Base-by-base conservation (phyloP, 2,113 vertebrate genomes). In the Trinectes maculatus region DNA sequence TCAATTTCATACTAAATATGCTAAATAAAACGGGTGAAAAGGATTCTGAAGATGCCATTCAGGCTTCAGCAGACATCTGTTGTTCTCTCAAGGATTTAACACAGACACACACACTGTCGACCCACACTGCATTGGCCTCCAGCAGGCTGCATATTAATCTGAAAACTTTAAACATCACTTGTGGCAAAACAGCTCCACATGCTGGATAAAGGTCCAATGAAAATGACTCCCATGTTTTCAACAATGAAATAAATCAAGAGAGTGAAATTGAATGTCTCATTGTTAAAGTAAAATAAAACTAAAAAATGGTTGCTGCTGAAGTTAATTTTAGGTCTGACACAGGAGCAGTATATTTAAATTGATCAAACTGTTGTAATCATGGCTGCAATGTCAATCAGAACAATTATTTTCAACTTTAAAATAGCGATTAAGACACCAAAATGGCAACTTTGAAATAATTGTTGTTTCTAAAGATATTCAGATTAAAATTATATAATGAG, bases 141-240 rank as follows among this genome's bases (percentile, higher is more conserved):
- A n/a, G n/a, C n/a, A n/a, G n/a, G n/a, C 39, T 24, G 19, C n/a
- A 18, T 51, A 54, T 70, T 59, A 19, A 48, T 60, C 33, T 34
- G 0, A 5, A 26, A 22, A 33, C n/a, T 13, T 36, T 8, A 37
- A 37, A 33, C 12, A 18, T 55, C 24, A 15, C 19, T n/a, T 44
- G 54, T 4, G 47, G 22, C 3, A 58, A 33, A n/a, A 31, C 15
- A 3, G 4, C 55, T 4, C 40, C 74, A 1, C 73, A 64, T 55
- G 47, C 69, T 64, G 74, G 64, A 34, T 10, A 0, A 16, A 31
- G 3, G 55, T 36, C 21, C 18, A 44, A 34, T 15, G 11, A 13
- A 21, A 3, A 15, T n/a, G n/a, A n/a, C n/a, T n/a, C n/a, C n/a
- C n/a, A n/a, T n/a, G n/a, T n/a, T n/a, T n/a, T n/a, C n/a, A n/a